Evolutionary conservation across 2,113 vertebrate genomes (phyloP).

Genomic region (Agelaius tricolor): DNA sequence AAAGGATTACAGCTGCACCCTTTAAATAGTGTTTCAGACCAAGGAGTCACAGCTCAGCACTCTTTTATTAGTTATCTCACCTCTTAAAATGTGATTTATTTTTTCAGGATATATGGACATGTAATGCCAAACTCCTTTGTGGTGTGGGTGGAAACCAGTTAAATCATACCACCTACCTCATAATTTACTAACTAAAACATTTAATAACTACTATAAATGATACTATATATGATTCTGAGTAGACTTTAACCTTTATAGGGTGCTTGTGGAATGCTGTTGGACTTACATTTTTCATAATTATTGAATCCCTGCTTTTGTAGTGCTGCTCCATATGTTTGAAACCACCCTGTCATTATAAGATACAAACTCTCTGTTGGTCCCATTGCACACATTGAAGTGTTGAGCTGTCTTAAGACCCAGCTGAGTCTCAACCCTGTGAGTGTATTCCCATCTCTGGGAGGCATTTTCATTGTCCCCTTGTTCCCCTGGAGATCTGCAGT

Average conservation of each 20-base stretch:
- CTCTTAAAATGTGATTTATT: constrained; percentile 9
- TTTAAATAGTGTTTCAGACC: not conserved
- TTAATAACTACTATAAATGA: not conserved
- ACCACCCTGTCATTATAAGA: not conserved
- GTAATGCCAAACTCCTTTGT: not conserved
- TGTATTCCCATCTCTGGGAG: not conserved
- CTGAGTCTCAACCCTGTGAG: not conserved
- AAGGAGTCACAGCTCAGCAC: not conserved
- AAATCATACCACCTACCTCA: not conserved
- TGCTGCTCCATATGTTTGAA: not conserved
- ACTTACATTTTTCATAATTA: not conserved
- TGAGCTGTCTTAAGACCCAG: not conserved
- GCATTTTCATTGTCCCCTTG: not conserved
- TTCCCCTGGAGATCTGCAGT: not conserved
- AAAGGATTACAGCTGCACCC: constrained; percentile 3
- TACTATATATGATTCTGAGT: not conserved
- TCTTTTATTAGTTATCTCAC: not conserved
- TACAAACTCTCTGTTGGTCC: not conserved
- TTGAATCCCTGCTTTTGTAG: not conserved
- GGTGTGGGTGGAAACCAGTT: not conserved
- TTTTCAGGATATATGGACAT: not conserved
- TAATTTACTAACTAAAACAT: not conserved
- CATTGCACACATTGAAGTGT: not conserved
- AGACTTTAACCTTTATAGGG: not conserved
- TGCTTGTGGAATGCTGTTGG: not conserved